A percentile compares a stretch with the other conserved stretches of the same genome.
Evolutionary conservation across 2,113 vertebrate species (phyloP).

Genomic region (Scomber japonicus): DNA sequence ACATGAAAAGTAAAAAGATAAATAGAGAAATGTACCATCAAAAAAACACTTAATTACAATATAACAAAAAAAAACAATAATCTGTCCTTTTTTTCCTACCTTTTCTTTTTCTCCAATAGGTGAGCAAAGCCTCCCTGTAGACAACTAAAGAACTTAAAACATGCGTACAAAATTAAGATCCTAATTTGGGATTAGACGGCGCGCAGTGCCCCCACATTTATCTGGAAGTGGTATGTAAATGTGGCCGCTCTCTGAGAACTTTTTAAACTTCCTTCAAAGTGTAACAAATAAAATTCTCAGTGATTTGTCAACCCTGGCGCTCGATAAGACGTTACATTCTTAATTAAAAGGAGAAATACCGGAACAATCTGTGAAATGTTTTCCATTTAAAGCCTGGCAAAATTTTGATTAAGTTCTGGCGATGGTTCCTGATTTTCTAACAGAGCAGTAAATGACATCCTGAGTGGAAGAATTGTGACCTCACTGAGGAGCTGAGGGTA

Average conservation of each 20-base stretch:
- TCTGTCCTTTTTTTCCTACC: not conserved
- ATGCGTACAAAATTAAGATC: constrained; percentile 57
- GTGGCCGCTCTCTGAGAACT: constrained; percentile 38
- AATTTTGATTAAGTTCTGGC: constrained; percentile 65
- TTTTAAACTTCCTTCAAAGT: constrained; percentile 58
- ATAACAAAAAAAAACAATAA: constrained; percentile 33
- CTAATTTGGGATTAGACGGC: constrained; percentile 73
- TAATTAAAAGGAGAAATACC: constrained; percentile 78
- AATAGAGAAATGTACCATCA: not conserved
- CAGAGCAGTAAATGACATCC: constrained; percentile 69
- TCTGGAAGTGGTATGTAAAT: constrained; percentile 66
- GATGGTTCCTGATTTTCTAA: constrained; percentile 68
- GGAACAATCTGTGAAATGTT: constrained; percentile 77
- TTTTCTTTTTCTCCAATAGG: not conserved
- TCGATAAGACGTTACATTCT: constrained; percentile 71
- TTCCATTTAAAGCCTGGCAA: constrained; percentile 66
- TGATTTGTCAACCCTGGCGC: constrained; percentile 69
- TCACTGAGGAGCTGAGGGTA: not conserved
- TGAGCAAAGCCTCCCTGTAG: constrained; percentile 34
- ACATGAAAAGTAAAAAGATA: not conserved
- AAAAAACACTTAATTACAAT: not conserved
- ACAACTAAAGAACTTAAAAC: constrained; percentile 30
- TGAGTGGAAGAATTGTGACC: constrained; percentile 13
- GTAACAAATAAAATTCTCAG: constrained; percentile 63
- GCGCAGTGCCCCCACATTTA: constrained; percentile 41